These are phyloP conservation scores for Drosophila aff. DNA, from an alignment of 1,140 invertebrate species.

Conservation along the genomic window DNA sequence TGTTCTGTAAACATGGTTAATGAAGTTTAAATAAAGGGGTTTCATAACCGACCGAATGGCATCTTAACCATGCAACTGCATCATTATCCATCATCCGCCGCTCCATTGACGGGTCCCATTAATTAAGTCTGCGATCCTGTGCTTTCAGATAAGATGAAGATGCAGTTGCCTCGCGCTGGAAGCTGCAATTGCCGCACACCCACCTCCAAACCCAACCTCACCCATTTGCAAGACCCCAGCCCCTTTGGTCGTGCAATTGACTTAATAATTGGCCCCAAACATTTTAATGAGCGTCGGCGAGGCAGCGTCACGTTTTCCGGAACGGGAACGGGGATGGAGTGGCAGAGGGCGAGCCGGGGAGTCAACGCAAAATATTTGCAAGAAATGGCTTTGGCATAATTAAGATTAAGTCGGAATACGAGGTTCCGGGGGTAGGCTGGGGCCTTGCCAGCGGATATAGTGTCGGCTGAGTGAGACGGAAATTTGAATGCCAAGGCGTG, in stretches of 20 bases:
- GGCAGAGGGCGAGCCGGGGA: neutral
- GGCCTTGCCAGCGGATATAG: constrained; percentile 5
- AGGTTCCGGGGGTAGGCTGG: neutral
- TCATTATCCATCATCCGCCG: neutral
- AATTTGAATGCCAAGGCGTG: constrained; percentile 77
- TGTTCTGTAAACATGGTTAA: neutral
- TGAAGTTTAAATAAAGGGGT: neutral
- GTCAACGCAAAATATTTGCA: constrained; percentile 63
- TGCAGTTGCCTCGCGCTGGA: constrained; percentile 15
- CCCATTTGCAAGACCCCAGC: constrained; percentile 6
- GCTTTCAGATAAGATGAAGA: constrained; percentile 45
- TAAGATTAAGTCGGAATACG: constrained; percentile 46
- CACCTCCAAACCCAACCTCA: neutral
- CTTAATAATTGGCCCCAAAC: constrained; percentile 73
- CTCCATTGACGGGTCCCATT: constrained; percentile 35
- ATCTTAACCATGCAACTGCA: constrained; percentile 16
- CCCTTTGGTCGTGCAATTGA: constrained; percentile 38
- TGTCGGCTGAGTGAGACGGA: constrained; percentile 44
- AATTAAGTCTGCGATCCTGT: constrained; percentile 59
- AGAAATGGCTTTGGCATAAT: constrained; percentile 71
- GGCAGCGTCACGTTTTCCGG: constrained; percentile 66
- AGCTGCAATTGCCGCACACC: constrained; percentile 20
- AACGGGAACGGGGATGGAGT: neutral
- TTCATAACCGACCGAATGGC: neutral
- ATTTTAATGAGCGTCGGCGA: constrained; percentile 75